These are phyloP conservation scores for Grallaria varia DNA, from an alignment of 2,113 vertebrate genomes.

Conservation along the genomic window DNA sequence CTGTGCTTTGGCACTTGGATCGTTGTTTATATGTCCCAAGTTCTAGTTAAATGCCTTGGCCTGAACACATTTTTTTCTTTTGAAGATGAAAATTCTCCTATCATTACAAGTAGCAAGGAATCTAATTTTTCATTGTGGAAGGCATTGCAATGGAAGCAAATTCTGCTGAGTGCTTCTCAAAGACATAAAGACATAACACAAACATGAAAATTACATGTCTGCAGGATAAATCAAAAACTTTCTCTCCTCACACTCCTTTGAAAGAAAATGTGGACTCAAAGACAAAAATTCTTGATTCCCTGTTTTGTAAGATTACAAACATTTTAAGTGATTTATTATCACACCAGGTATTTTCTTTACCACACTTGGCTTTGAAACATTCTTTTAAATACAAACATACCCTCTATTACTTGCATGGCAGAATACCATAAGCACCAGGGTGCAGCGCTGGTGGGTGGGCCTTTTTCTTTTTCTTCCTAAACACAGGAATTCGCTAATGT, in stretches of 20 bases:
- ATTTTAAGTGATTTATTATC: conserved; percentile 41
- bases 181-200: neutral
- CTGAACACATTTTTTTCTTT: neutral
- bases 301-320: conserved; percentile 11
- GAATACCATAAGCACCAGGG: neutral
- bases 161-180: neutral
- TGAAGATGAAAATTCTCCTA: neutral
- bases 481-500: neutral
- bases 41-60: neutral
- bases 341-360: conserved; percentile 42
- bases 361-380: conserved; percentile 36
- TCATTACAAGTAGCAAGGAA: neutral
- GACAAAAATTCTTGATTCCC: neutral
- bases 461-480: conserved; percentile 22
- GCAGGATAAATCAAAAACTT: neutral
- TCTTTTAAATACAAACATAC: conserved; percentile 25
- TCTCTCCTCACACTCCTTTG: neutral
- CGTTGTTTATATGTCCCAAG: neutral
- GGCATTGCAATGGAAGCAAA: neutral
- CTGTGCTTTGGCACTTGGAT: neutral
- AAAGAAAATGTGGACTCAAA: neutral
- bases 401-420: neutral
- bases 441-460: neutral
- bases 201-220: neutral
- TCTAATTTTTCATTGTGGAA: neutral